A percentile compares a stretch with the other conserved stretches of the same genome.
Conservation (phyloP, 2,888 invertebrate species). For the Drosophila leonis region DNA sequence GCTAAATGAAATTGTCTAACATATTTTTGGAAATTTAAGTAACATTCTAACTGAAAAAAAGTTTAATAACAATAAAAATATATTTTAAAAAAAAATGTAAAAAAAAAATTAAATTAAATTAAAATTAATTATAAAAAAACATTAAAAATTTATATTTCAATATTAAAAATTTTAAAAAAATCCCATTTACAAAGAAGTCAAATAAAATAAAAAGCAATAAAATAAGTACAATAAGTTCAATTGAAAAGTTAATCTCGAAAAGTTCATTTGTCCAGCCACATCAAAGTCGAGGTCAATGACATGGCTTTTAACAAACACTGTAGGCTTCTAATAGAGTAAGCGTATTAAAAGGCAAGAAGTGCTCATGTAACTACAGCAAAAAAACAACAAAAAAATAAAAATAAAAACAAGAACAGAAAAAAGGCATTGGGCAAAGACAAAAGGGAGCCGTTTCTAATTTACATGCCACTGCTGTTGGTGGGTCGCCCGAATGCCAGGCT, state of each 20-base stretch:
- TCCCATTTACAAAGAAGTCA: too few species aligned
- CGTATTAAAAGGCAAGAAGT: conserved; percentile 53
- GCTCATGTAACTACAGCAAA: conserved; percentile 44
- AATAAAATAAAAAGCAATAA: too few species aligned
- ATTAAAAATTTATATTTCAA: too few species aligned
- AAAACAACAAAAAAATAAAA: conserved; percentile 12
- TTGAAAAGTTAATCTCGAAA: too few species aligned
- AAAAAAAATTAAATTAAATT: too few species aligned
- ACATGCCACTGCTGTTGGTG: conserved; percentile 57
- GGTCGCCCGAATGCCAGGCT: conserved; percentile 28
- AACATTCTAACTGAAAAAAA: too few species aligned
- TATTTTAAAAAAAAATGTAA: too few species aligned
- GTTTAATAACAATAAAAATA: background rate
- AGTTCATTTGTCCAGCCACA: background rate
- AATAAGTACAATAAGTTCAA: too few species aligned
- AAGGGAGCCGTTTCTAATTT: conserved; percentile 76
- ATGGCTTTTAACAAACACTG: background rate
- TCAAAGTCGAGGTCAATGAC: background rate
- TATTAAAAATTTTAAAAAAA: too few species aligned
- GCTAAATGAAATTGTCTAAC: background rate
- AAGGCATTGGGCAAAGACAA: conserved; percentile 49
- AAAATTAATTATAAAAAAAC: too few species aligned
- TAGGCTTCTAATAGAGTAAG: conserved; percentile 3
- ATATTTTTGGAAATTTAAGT: too few species aligned
- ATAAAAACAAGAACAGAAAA: conserved; percentile 4